phyloP scores from a whole-genome alignment of 2,888 invertebrate species.

The Lasioglossum leucozonium region DNA sequence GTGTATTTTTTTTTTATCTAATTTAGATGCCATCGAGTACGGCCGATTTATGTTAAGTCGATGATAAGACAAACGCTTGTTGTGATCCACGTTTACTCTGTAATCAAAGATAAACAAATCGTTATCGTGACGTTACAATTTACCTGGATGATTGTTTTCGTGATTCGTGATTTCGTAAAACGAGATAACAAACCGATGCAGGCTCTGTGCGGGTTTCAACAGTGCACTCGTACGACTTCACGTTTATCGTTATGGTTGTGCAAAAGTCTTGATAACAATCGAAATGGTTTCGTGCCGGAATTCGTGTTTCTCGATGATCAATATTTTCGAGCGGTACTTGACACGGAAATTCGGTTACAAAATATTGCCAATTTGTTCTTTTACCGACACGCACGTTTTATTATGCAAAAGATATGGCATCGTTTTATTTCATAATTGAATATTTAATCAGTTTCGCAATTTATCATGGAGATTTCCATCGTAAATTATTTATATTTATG shows the following conservation, averaged over 20 bases:
- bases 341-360: background rate
- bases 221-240: background rate
- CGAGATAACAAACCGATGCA: conserved; percentile 19
- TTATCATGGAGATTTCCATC: background rate
- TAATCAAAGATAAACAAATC: conserved; percentile 9
- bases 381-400: background rate
- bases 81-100: conserved; percentile 12
- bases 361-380: background rate
- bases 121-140: conserved; percentile 3
- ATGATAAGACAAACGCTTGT: background rate
- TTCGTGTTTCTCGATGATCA: background rate
- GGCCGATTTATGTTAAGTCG: conserved; percentile 1
- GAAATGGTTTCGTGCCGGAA: background rate
- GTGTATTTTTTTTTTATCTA: background rate
- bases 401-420: background rate
- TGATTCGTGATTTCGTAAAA: conserved; percentile 36
- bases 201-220: background rate
- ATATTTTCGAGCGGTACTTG: background rate
- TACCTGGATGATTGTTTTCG: conserved; percentile 21
- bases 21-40: background rate
- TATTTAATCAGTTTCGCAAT: background rate
- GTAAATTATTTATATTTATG: background rate
- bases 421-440: background rate
- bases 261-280: conserved; percentile 12
- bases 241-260: background rate